These are phyloP conservation scores for Epinephelus cyanopodus DNA, from an alignment of 2,113 vertebrate species.

Conservation along the genomic window DNA sequence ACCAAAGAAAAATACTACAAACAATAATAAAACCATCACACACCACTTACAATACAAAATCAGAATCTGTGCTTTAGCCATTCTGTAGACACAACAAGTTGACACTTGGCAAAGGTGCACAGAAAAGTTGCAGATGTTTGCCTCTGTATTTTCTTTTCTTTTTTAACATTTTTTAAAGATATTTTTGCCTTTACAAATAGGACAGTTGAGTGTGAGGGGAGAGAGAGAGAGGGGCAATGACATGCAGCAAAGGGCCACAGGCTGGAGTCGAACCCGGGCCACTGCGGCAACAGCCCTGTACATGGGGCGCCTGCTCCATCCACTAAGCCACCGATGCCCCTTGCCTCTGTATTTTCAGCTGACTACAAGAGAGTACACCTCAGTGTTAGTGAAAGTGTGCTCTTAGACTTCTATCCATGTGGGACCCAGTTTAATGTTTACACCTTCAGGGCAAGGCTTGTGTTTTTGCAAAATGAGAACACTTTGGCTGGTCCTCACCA, in stretches of 20 bases:
- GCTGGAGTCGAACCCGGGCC: too few relatives aligned
- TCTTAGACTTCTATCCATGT: conserved; percentile 6
- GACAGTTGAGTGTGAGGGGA: too few relatives aligned
- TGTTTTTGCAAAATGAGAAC: conserved; percentile 24
- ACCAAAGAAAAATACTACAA: neutral
- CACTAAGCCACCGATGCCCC: too few relatives aligned
- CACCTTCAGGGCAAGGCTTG: conserved; percentile 3
- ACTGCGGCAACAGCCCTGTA: too few relatives aligned
- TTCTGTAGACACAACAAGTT: neutral
- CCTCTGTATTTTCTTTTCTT: neutral
- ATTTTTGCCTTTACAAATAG: too few relatives aligned
- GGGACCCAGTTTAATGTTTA: conserved; percentile 17
- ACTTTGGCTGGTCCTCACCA: conserved; percentile 5
- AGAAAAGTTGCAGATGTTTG: neutral
- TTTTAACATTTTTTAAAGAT: too few relatives aligned
- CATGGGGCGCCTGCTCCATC: too few relatives aligned
- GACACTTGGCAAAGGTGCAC: neutral
- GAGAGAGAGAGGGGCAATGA: too few relatives aligned
- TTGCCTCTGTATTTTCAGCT: neutral
- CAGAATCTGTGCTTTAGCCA: neutral
- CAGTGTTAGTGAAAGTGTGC: neutral
- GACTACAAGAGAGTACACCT: neutral
- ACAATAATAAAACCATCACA: neutral
- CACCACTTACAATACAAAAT: neutral
- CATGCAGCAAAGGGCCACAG: too few relatives aligned